Conservation (phyloP, 2,113 vertebrate genomes). For the Hippocampus barbouri region DNA sequence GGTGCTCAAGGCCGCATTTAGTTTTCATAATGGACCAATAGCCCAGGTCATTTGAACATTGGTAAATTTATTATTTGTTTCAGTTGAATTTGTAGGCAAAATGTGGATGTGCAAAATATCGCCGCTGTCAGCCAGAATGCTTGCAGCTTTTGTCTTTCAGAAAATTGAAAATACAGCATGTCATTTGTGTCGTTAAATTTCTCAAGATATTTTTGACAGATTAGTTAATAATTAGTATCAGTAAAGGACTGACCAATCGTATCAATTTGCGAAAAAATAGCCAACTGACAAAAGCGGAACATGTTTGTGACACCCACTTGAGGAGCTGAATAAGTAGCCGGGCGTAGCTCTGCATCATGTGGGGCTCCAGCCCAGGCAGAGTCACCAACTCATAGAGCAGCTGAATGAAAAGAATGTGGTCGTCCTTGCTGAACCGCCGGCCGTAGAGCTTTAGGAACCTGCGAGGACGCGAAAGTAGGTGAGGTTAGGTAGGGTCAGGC, state of each 20-base stretch:
- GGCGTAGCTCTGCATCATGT: slow-evolving; percentile 94
- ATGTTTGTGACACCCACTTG: slow-evolving; percentile 77
- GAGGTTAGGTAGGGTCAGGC: background rate
- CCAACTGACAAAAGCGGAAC: too few species aligned
- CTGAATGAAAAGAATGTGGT: slow-evolving; percentile 93
- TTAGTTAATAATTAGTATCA: too few species aligned
- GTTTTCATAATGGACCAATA: background rate
- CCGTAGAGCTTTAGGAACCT: slow-evolving; percentile 93
- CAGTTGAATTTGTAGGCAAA: too few species aligned
- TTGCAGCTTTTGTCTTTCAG: too few species aligned
- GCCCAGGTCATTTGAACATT: background rate
- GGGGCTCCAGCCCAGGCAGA: slow-evolving; percentile 88
- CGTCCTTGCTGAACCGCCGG: slow-evolving; percentile 91
- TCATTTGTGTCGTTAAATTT: too few species aligned
- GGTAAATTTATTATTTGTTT: too few species aligned
- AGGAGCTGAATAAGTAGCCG: slow-evolving; percentile 88
- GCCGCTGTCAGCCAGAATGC: too few species aligned
- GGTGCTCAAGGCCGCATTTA: background rate
- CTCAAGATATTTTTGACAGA: too few species aligned
- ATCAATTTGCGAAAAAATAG: too few species aligned
- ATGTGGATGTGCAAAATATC: too few species aligned
- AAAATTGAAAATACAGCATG: too few species aligned
- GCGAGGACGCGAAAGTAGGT: background rate
- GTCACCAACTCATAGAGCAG: slow-evolving; percentile 91
- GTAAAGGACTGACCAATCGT: too few species aligned